Evolutionary conservation across 2,113 vertebrate species (phyloP), one percentile per base, ranked within the genome.

Genomic region (Melozone crissalis): DNA sequence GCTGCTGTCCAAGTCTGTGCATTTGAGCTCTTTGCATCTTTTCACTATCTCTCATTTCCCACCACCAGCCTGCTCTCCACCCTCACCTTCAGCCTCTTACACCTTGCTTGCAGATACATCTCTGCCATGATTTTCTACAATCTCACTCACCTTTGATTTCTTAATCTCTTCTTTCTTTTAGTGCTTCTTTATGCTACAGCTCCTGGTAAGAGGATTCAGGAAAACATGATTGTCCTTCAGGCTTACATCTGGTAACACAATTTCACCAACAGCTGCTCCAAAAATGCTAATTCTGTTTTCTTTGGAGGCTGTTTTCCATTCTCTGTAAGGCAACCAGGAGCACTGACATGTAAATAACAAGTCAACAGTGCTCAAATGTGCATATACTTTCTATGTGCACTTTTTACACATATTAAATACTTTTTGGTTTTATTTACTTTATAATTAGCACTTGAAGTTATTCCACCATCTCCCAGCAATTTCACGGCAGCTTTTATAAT

Each of bases 361-460:
- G 51, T 35, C 49, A 91, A 54, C 78, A 69, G 51, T 9, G 43
- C 66, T 59, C 44, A 76, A 80, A 71, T 23, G 9, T 14, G 28
- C 37, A 86, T 8, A 10, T 30, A 35, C 30, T 67, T 85, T 43
- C 13, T 49, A 21, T 58, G 15, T 41, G 8, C 19, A 41, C 41
- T 47, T 49, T 41, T 47, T 75, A 58, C 17, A 21, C 3, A 5
- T 12, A 54, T 19, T 39, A 78, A 73, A 35, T 35, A 20, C 33
- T 33, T 95, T 20, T 69, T 91, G 65, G 26, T 28, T 92, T 88
- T 84, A 86, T 80, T 90, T 93, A 72, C 54, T 93, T 94, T 37
- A 49, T 68, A 95, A 86, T 92, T 91, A 85, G 66, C 24, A 35
- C 59, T 71, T 57, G 59, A 92, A 97, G 83, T 65, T 87, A 81